Evolutionary conservation across 2,797 vertebrate genomes (phyloP).

Genomic region (Anolis apletophallus): DNA sequence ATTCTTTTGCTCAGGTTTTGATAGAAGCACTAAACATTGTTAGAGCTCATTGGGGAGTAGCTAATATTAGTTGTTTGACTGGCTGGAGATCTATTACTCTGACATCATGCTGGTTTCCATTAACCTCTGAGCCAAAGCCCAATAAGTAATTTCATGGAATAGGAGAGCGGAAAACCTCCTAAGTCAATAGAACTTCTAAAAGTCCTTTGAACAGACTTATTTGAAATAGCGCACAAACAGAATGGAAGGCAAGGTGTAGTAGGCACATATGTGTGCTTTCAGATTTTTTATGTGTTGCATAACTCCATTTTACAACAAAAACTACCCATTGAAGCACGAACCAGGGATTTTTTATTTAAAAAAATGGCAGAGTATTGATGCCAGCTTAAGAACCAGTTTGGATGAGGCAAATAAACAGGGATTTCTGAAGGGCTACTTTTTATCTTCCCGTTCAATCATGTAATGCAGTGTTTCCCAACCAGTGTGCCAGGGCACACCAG

Average conservation of each 20-base stretch:
- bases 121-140: conserved; percentile 32
- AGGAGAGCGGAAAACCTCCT: conserved; percentile 12
- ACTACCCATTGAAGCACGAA: background rate
- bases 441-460: background rate
- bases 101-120: conserved; percentile 29
- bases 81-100: conserved; percentile 35
- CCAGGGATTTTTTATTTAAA: background rate
- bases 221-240: background rate
- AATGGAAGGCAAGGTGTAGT: background rate
- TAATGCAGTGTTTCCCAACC: no score
- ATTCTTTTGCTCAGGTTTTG: conserved; percentile 22
- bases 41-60: conserved; percentile 17
- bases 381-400: background rate
- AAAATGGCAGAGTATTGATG: background rate
- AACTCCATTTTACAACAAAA: conserved; percentile 8
- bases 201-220: background rate
- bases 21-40: conserved; percentile 20
- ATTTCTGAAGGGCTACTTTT: background rate
- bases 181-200: conserved; percentile 29
- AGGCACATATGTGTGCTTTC: background rate
- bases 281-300: background rate
- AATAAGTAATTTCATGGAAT: conserved; percentile 44
- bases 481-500: no score
- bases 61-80: conserved; percentile 36
- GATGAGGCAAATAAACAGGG: background rate